Evolutionary conservation across 2,113 vertebrate species (phyloP).

Genomic region (Falco punctatus): DNA sequence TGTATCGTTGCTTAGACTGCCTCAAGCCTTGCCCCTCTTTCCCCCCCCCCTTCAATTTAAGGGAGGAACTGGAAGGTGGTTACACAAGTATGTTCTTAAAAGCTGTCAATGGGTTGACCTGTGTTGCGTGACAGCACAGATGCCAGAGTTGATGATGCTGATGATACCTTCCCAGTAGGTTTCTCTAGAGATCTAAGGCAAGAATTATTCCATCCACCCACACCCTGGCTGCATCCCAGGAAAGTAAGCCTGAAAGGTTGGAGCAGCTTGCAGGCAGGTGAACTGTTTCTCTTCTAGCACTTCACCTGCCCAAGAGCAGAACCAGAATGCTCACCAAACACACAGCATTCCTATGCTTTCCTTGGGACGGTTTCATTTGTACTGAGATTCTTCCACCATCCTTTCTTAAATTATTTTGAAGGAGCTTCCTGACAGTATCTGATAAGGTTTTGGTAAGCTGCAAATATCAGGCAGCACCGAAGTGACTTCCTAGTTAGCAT

Average conservation of each 20-base stretch:
- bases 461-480: background rate
- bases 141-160: background rate
- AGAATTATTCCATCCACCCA: background rate
- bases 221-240: background rate
- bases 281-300: background rate
- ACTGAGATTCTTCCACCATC: background rate
- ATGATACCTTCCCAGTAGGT: background rate
- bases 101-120: rapidly evolving
- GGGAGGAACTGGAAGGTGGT: background rate
- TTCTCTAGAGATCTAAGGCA: background rate
- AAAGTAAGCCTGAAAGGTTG: background rate
- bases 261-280: background rate
- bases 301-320: background rate
- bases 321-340: background rate
- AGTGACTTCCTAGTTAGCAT: background rate
- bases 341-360: background rate
- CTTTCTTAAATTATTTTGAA: background rate
- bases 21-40: background rate
- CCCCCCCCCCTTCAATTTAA: background rate
- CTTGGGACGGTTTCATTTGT: background rate
- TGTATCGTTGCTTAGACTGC: rapidly evolving
- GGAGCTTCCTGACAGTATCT: background rate
- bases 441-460: background rate
- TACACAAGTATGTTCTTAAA: background rate
- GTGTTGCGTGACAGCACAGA: background rate